A percentile compares a stretch with the other conserved stretches of the same genome.
These are phyloP conservation scores for Agonopterix arenella DNA, from an alignment of 2,888 invertebrate species.

Conservation along the genomic window DNA sequence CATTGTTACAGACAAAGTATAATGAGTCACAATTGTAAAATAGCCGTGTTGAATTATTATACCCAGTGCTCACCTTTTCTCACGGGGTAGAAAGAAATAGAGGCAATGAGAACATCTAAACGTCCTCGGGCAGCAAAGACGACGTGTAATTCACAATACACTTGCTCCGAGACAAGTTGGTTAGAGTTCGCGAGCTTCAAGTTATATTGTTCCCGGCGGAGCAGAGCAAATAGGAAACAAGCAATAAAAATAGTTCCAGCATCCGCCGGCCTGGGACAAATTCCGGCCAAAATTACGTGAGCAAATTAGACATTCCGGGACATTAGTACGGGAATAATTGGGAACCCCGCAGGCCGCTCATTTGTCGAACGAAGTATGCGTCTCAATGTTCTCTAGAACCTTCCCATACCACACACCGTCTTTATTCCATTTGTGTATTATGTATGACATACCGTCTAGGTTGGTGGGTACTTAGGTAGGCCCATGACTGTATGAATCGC, in stretches of 20 bases:
- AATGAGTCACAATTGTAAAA: constrained; percentile 6
- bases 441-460: too few relatives aligned
- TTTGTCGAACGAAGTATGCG: constrained; percentile 44
- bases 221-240: constrained; percentile 67
- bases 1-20: constrained; percentile 5
- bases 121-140: constrained; percentile 21
- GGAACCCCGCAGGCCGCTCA: constrained; percentile 38
- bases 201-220: constrained; percentile 66
- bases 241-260: constrained; percentile 73
- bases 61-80: constrained; percentile 31
- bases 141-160: constrained; percentile 70
- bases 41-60: constrained; percentile 24
- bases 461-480: too few relatives aligned
- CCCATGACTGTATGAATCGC: too few relatives aligned
- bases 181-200: constrained; percentile 56
- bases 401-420: too few relatives aligned
- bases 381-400: constrained; percentile 7
- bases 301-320: constrained; percentile 74
- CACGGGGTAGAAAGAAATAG: constrained; percentile 30
- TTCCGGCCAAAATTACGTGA: constrained; percentile 73
- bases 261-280: constrained; percentile 59
- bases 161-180: constrained; percentile 55
- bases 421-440: too few relatives aligned
- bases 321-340: constrained; percentile 65
- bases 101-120: constrained; percentile 14